Base-by-base conservation (phyloP, 2,888 invertebrate genomes). In the Notodonta dromedarius region DNA sequence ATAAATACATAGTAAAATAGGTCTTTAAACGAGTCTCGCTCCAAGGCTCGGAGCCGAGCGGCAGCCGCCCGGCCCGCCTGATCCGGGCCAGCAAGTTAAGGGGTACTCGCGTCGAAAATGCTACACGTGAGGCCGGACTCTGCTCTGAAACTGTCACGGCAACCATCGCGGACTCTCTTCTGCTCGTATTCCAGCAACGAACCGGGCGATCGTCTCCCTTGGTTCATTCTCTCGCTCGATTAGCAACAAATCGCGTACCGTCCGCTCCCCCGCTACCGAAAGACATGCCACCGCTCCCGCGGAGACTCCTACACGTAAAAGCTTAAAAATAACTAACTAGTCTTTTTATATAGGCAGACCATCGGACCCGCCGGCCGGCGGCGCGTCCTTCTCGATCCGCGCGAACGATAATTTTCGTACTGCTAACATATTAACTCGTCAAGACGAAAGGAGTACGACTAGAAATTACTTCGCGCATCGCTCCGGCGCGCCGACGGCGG, bases 371-470 rank as follows among this genome's bases (percentile, higher is more conserved):
- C 77, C 74, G 73, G 70, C 77, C 79, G 75, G 75, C 79, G 79
- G 70, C 81, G 83, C 82, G 75, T 74, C 78, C 77, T 74, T 74
- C 77, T 70, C 73, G 69, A 73, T 74, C 69, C 74, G 69, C 86
- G 86, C 81, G 86, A 79, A 76, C 77, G 57, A 84, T 90, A 92
- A 91, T 89, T 90, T 87, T 87, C 91, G 93, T 90, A 91, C 93
- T 93, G 91, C 93, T 89, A 79, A 87, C 90, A 89, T 88, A 87
- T 93, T 92, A 84, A 89, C 62, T 72, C 70, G 82, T 88, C 88
- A 93, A 93, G 88, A 89, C 91, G 92, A 78, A 84, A 91, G 91
- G 92, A 93, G 93, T 91, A 90, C 92, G 90, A 90, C 83, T 84
- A 85, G 87, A 89, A 88, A 90, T 90, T 90, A 90, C 77, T 76